These are phyloP conservation scores for Drosophila mauritiana DNA, from an alignment of 1,140 invertebrate genomes.

Conservation along the genomic window DNA sequence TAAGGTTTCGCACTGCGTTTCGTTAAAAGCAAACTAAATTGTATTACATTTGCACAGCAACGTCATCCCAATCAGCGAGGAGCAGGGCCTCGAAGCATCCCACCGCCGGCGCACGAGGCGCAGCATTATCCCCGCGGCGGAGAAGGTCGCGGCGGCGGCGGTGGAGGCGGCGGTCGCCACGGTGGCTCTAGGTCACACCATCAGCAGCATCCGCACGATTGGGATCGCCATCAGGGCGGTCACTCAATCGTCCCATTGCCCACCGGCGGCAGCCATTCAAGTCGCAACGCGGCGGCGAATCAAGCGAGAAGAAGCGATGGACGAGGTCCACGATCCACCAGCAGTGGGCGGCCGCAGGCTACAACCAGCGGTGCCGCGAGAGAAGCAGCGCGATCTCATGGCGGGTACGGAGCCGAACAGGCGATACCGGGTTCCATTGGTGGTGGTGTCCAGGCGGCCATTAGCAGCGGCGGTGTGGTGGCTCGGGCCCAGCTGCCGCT, in stretches of 20 bases:
- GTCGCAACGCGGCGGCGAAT: constrained; percentile 61
- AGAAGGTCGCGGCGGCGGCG: constrained; percentile 24
- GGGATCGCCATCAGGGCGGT: constrained; percentile 78
- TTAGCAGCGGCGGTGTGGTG: constrained; percentile 74
- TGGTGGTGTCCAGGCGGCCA: constrained; percentile 78
- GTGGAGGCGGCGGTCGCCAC: constrained; percentile 46
- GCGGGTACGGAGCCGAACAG: constrained; percentile 71
- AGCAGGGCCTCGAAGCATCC: constrained; percentile 86
- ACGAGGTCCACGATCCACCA: constrained; percentile 62
- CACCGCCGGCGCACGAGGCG: constrained; percentile 83
- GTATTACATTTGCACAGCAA: constrained; percentile 63
- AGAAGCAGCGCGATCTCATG: constrained; percentile 84
- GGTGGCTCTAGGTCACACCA: constrained; percentile 59
- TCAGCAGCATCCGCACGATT: constrained; percentile 74
- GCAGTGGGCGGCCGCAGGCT: constrained; percentile 85
- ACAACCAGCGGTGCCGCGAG: constrained; percentile 13
- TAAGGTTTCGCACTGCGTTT: constrained; percentile 11
- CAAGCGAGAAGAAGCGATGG: constrained; percentile 76
- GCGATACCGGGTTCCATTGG: constrained; percentile 81
- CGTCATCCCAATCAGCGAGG: constrained; percentile 85
- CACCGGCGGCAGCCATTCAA: constrained; percentile 67
- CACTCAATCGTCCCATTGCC: constrained; percentile 75
- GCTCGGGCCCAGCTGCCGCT: constrained; percentile 79
- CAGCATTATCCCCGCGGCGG: constrained; percentile 66
- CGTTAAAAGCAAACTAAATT: background rate